phyloP scores from a whole-genome alignment of 2,797 vertebrate genomes.

The Clangula hyemalis region DNA sequence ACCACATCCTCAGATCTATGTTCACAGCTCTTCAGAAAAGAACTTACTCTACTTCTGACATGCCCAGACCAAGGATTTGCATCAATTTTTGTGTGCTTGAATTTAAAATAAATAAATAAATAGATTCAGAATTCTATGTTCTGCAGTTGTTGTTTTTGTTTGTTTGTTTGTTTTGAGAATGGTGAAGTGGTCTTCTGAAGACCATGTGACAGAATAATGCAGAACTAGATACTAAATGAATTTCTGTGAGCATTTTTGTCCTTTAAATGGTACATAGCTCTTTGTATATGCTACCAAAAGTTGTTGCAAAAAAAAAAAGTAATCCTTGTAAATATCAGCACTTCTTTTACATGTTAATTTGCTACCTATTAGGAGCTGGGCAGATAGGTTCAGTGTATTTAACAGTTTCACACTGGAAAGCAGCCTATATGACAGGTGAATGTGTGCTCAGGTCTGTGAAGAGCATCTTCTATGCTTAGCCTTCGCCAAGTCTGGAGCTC shows the following conservation, averaged over 20 bases:
- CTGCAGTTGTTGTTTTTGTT: background rate
- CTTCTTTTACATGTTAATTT: background rate
- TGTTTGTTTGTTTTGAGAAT: too few species aligned
- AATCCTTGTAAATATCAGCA: background rate
- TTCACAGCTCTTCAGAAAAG: background rate
- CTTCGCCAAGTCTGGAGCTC: background rate
- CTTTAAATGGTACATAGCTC: background rate
- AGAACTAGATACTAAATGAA: background rate
- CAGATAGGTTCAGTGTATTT: background rate
- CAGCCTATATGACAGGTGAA: background rate
- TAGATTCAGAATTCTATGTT: background rate
- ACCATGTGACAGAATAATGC: background rate
- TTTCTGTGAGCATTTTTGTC: background rate
- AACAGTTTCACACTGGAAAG: background rate
- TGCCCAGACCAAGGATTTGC: background rate
- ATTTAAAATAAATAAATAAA: background rate
- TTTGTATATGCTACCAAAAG: background rate
- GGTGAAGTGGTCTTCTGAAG: background rate
- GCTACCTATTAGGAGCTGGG: background rate
- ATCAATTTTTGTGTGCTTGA: background rate
- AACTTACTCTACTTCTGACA: accelerated
- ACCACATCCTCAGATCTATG: background rate
- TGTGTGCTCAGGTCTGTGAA: background rate
- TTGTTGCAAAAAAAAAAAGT: background rate
- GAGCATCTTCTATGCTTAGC: background rate